Base-by-base conservation (phyloP, 2,888 invertebrate genomes). In the Bursaphelenchus okinawaensis region DNA sequence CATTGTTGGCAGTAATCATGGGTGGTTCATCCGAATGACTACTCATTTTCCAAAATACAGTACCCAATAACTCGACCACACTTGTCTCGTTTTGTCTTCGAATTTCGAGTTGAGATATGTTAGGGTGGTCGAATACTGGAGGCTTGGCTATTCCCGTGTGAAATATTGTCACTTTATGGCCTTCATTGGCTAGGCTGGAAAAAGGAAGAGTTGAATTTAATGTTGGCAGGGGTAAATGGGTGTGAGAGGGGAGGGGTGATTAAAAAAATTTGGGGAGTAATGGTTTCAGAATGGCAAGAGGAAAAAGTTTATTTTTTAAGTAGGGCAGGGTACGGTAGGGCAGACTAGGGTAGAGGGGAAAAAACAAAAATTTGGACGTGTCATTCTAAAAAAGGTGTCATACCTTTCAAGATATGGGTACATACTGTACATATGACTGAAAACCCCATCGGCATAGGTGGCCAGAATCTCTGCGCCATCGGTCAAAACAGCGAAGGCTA, bases 141-240 rank as follows among this genome's bases (percentile, higher is more conserved):
- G 24, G 27, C n/a, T 63, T 31, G n/a, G 55, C 58, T 12, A 63
- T 55, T 27, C 70, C 61, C 9, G 66, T 67, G 20, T 73, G 67
- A 16, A 73, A 52, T 24, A 73, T 66, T 7, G 70, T 71, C 16
- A 73, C 67, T 7, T 68, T 26, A 52, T 73, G 73, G 12, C 72
- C 72, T 9, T 52, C 70, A 8, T 58, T 31, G 12, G 59, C 67
- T 27, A 70, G 50, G 27, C 72, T 73, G 24, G 12, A 63, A 56
- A 20, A 19, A 9, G 1, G 24, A 7, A 27, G 27, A 9, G 31
- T 29, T 7, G 12, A 9, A 29, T 29, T 29, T 29, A 29, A 12
- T 12, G 31, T 29, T 29, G 7, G 31, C 31, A 29, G 8, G 7
- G 31, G 7, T 7, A 7, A 29, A 29, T 7, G 12, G 12, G 12